These are phyloP conservation scores for Xyrauchen texanus DNA, from an alignment of 2,113 vertebrate species.

Conservation along the genomic window DNA sequence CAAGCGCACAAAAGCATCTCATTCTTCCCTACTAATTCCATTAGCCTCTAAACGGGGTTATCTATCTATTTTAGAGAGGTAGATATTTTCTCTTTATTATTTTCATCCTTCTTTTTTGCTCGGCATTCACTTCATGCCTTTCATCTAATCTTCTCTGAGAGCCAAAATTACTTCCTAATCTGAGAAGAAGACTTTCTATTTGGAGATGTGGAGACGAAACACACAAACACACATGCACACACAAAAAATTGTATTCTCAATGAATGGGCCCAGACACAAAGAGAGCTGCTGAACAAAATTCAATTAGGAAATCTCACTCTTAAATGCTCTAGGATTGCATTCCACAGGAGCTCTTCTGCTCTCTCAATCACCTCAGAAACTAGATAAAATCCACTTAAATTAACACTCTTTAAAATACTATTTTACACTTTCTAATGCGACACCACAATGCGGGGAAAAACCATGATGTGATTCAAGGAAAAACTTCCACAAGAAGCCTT, in stretches of 20 bases:
- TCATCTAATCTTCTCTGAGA: constrained; percentile 28
- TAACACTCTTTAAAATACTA: constrained; percentile 39
- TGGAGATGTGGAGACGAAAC: constrained; percentile 17
- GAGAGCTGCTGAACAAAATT: constrained; percentile 37
- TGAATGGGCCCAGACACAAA: constrained; percentile 37
- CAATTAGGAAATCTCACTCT: constrained; percentile 37
- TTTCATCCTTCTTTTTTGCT: constrained; percentile 19
- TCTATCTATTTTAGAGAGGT: constrained; percentile 10
- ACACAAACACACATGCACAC: constrained; percentile 2
- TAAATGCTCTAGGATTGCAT: constrained; percentile 23
- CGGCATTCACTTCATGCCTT: constrained; percentile 22
- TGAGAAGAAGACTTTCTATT: constrained; percentile 19
- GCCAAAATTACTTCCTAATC: constrained; percentile 28
- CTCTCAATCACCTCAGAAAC: constrained; percentile 31
- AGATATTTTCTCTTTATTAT: constrained; percentile 19
- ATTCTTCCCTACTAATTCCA: constrained; percentile 34
- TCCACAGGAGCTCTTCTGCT: not conserved
- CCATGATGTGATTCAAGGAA: too few species aligned
- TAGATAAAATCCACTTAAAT: constrained; percentile 28
- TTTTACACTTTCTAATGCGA: constrained; percentile 37
- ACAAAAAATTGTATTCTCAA: constrained; percentile 13
- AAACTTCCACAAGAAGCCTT: not conserved
- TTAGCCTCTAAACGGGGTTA: constrained; percentile 17
- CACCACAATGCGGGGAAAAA: not conserved
- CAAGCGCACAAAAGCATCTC: not conserved